Conservation (phyloP, 1,140 invertebrate species). For the Philotrypesis tridentata region DNA sequence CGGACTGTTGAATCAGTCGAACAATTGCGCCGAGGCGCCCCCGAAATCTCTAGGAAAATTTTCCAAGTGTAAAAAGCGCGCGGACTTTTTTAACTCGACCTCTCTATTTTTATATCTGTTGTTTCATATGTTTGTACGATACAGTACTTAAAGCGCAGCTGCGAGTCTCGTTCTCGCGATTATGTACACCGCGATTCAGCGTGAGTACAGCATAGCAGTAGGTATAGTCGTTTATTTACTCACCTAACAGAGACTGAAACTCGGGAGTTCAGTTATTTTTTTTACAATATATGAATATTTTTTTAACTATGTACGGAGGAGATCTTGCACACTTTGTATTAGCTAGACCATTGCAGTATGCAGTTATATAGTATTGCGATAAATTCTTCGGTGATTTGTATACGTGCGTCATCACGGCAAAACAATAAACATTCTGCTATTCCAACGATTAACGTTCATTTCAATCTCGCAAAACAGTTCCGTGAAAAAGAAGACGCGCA, state of each 20-base stretch:
- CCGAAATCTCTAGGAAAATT: neutral
- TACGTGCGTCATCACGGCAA: neutral
- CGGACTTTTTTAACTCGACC: neutral
- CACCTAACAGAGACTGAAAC: neutral
- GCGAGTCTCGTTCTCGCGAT: too few species aligned
- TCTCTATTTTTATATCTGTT: neutral
- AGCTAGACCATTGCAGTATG: too few species aligned
- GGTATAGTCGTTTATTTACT: neutral
- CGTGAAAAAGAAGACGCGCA: neutral
- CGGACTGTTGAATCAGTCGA: neutral
- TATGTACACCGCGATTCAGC: neutral
- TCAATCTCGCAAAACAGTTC: too few species aligned
- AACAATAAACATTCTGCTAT: neutral
- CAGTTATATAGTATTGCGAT: too few species aligned
- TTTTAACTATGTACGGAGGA: neutral
- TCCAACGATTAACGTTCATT: too few species aligned
- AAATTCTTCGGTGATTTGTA: neutral
- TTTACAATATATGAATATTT: neutral
- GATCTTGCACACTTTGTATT: neutral
- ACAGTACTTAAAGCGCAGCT: slow-evolving; percentile 2
- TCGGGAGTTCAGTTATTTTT: slow-evolving; percentile 4
- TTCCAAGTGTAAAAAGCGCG: neutral
- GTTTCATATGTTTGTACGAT: neutral
- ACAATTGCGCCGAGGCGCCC: too few species aligned
- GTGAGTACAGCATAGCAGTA: neutral